Evolutionary conservation across 2,797 vertebrate species (phyloP).

Genomic region (Halcyon badia): DNA sequence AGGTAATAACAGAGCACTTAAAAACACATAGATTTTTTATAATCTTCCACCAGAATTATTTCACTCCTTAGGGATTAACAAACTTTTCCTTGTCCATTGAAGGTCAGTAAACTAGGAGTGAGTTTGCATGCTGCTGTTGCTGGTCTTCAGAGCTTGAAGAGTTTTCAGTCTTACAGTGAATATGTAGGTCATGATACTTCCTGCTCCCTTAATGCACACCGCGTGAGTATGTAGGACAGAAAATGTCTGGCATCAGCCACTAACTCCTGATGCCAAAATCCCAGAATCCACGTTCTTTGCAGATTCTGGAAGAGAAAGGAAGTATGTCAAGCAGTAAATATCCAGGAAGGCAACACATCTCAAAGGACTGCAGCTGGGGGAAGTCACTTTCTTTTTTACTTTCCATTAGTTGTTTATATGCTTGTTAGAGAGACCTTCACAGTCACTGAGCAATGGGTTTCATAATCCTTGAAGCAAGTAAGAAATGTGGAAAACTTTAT

Average conservation of each 20-base stretch:
- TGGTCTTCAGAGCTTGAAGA: not conserved
- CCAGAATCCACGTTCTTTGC: not conserved
- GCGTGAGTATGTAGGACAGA: not conserved
- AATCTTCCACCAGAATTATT: not conserved
- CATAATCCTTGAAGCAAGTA: not conserved
- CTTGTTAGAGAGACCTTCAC: not conserved
- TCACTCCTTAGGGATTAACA: not conserved
- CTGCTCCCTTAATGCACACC: not conserved
- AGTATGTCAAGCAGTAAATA: not conserved
- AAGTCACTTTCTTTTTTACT: not conserved
- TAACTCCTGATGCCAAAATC: not conserved
- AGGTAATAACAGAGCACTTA: constrained; percentile 10
- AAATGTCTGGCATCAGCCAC: not conserved
- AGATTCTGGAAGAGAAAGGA: not conserved
- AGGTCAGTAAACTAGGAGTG: not conserved
- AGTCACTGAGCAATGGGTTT: not conserved
- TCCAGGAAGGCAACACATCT: not conserved
- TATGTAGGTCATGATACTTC: not conserved
- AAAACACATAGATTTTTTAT: not conserved
- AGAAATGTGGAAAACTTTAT: not conserved
- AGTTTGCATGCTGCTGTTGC: not conserved
- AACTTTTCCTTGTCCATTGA: not conserved
- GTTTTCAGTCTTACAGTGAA: not conserved
- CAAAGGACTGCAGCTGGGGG: not conserved
- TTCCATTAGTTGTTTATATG: not conserved